Conservation (phyloP, 2,113 vertebrate genomes). For the Vidua chalybeata region DNA sequence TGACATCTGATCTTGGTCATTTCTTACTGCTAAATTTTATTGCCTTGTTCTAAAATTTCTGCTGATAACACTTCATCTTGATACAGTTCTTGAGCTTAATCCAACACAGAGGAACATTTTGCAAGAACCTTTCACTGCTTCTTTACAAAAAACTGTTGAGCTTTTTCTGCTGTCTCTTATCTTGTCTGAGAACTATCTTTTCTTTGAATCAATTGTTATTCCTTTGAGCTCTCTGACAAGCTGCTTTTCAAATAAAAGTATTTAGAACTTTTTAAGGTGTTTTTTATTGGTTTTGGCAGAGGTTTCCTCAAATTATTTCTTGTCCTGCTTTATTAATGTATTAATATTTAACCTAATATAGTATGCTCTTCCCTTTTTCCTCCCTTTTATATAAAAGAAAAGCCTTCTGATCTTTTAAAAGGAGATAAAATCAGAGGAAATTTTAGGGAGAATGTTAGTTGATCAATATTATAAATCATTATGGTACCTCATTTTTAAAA, state of each 20-base stretch:
- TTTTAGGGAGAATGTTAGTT: neutral
- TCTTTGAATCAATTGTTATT: neutral
- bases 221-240: neutral
- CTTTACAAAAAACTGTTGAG: neutral
- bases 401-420: neutral
- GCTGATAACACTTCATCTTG: neutral
- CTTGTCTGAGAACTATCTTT: neutral
- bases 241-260: neutral
- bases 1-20: neutral
- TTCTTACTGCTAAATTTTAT: neutral
- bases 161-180: neutral
- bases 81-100: neutral
- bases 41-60: neutral
- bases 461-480: neutral
- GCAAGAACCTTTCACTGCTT: neutral
- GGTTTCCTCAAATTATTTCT: neutral
- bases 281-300: neutral
- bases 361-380: neutral
- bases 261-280: neutral
- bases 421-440: neutral
- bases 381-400: neutral
- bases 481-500: neutral
- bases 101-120: neutral
- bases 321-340: neutral
- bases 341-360: neutral